Conservation (phyloP, 2,797 vertebrate species). For the Etheostoma perlongum region DNA sequence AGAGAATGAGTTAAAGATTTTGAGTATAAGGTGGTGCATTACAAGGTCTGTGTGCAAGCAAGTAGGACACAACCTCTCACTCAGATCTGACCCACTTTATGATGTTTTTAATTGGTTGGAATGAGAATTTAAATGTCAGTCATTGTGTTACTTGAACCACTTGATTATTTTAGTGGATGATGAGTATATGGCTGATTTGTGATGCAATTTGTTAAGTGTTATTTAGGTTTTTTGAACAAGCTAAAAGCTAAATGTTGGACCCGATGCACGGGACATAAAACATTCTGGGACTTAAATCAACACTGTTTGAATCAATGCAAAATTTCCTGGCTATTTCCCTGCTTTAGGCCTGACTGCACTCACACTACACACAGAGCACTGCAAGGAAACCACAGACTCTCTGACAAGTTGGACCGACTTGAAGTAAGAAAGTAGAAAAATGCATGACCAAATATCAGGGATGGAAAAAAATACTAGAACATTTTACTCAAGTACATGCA, state of each 20-base stretch:
- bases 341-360: slow-evolving; percentile 21
- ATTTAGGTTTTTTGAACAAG: slow-evolving; percentile 17
- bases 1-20: slow-evolving; percentile 48
- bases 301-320: slow-evolving; percentile 40
- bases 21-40: slow-evolving; percentile 2
- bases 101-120: background rate
- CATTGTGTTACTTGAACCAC: slow-evolving; percentile 15
- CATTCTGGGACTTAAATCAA: slow-evolving; percentile 24
- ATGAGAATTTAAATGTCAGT: slow-evolving; percentile 9
- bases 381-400: slow-evolving; percentile 8
- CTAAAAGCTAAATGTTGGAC: slow-evolving; percentile 25
- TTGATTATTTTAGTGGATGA: slow-evolving; percentile 16
- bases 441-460: slow-evolving; percentile 32
- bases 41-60: slow-evolving; percentile 24
- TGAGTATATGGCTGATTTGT: slow-evolving; percentile 19
- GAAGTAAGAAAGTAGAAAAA: slow-evolving; percentile 42
- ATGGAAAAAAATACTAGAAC: slow-evolving; percentile 6
- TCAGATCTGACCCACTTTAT: slow-evolving; percentile 33
- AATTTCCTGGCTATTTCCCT: slow-evolving; percentile 51
- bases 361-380: slow-evolving; percentile 23
- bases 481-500: background rate
- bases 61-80: slow-evolving; percentile 17
- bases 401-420: slow-evolving; percentile 31
- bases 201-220: background rate
- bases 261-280: slow-evolving; percentile 3